Conservation (phyloP, 2,797 vertebrate species). For the Brachymystax lenok region DNA sequence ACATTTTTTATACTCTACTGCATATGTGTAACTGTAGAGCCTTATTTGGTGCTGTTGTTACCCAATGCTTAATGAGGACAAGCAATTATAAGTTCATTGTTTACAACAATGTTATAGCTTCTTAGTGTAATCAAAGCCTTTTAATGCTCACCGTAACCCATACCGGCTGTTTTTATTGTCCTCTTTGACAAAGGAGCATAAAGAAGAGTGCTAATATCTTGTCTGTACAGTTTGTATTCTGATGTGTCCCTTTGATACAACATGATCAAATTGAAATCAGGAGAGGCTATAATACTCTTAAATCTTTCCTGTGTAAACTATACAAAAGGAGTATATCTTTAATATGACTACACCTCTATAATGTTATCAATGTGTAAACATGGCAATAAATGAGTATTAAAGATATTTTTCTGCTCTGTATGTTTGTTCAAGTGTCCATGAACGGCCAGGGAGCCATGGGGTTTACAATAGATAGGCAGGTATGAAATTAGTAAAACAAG, state of each 20-base stretch:
- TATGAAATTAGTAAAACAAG: conserved; percentile 38
- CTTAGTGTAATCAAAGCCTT: conserved; percentile 49
- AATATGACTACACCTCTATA: conserved; percentile 35
- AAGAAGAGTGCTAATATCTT: conserved; percentile 28
- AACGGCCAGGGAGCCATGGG: conserved; percentile 33
- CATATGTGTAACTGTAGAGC: conserved; percentile 39
- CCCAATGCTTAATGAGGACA: conserved; percentile 51
- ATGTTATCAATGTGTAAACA: conserved; percentile 45
- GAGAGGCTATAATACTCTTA: conserved; percentile 19
- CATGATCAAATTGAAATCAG: conserved; percentile 1
- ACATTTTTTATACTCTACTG: conserved; percentile 45
- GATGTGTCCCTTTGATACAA: conserved; percentile 24
- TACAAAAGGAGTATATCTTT: conserved; percentile 1
- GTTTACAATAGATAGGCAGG: conserved; percentile 27
- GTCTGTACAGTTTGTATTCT: conserved; percentile 25
- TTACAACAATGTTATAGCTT: conserved; percentile 47
- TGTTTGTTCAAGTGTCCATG: conserved; percentile 20
- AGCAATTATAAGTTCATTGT: conserved; percentile 53
- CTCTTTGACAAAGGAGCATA: conserved; percentile 36
- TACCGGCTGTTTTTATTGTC: conserved; percentile 32
- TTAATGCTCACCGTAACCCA: conserved; percentile 45
- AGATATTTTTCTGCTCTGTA: conserved; percentile 27
- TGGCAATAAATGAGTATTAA: conserved; percentile 30
- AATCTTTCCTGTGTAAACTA: conserved; percentile 16
- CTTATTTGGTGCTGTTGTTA: conserved; percentile 54